These are phyloP conservation scores for Melanerpes formicivorus DNA, from an alignment of 2,113 vertebrate genomes.

Conservation along the genomic window DNA sequence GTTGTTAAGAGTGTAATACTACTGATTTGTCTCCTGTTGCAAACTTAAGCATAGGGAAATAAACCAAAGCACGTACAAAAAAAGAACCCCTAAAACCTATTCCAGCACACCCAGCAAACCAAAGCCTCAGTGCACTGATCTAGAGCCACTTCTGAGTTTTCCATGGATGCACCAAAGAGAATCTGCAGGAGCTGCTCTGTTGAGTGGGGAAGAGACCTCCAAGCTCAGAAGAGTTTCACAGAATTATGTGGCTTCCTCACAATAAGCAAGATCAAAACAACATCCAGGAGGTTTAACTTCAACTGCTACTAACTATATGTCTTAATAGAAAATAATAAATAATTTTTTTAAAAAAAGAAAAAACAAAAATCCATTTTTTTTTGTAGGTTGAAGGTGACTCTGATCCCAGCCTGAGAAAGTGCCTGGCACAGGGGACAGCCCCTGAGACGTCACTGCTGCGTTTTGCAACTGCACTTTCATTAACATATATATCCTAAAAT, in stretches of 20 bases:
- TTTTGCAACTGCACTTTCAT: conserved; percentile 26
- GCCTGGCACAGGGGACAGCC: conserved; percentile 23
- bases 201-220: background rate
- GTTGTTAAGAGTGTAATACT: background rate
- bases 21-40: background rate
- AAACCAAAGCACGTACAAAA: background rate
- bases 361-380: background rate
- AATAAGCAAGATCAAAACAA: background rate
- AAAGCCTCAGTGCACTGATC: conserved; percentile 2
- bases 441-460: conserved; percentile 28
- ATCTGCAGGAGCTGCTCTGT: background rate
- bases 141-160: background rate
- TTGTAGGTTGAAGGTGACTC: conserved; percentile 25
- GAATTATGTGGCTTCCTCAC: background rate
- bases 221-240: background rate
- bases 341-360: too few relatives aligned
- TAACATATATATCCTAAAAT: conserved; percentile 39
- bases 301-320: background rate
- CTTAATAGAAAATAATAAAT: background rate
- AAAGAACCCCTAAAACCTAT: background rate
- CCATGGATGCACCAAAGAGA: background rate
- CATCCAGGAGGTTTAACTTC: background rate
- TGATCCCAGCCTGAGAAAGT: conserved; percentile 47
- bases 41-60: background rate
- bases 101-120: background rate